Percentiles rank a stretch among this genome's conserved stretches.
Evolutionary conservation across 2,113 vertebrate species (phyloP).

Genomic region (Oreotragus oreotragus): DNA sequence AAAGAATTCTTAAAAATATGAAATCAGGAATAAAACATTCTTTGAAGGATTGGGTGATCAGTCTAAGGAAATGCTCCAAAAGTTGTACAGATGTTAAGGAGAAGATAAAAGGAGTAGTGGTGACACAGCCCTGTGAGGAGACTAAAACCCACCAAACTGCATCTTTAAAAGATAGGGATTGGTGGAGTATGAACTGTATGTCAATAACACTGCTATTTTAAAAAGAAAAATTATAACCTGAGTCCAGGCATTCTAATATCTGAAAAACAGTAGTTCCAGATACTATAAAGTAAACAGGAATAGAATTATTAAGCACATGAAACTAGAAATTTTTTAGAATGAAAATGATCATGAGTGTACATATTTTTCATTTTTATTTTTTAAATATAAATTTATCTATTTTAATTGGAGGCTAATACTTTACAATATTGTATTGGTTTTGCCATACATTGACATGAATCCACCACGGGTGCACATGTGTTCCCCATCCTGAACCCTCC

Average conservation of each 20-base stretch:
- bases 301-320: neutral
- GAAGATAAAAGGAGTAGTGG: neutral
- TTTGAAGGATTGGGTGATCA: neutral
- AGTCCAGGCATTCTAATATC: neutral
- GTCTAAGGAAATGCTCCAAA: neutral
- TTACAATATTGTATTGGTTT: no score
- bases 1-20: neutral
- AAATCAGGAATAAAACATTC: neutral
- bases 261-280: neutral
- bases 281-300: neutral
- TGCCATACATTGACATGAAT: no score
- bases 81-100: neutral
- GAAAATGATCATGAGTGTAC: neutral
- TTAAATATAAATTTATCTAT: no score
- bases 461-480: no score
- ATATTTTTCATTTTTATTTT: no score
- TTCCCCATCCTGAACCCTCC: no score
- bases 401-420: no score
- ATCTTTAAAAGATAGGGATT: neutral
- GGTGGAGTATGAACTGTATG: neutral
- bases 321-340: neutral
- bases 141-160: neutral
- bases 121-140: neutral
- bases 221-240: neutral
- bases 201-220: neutral